These are phyloP conservation scores for Malacoctenus gilli DNA, from an alignment of 2,797 vertebrate genomes.

Conservation along the genomic window DNA sequence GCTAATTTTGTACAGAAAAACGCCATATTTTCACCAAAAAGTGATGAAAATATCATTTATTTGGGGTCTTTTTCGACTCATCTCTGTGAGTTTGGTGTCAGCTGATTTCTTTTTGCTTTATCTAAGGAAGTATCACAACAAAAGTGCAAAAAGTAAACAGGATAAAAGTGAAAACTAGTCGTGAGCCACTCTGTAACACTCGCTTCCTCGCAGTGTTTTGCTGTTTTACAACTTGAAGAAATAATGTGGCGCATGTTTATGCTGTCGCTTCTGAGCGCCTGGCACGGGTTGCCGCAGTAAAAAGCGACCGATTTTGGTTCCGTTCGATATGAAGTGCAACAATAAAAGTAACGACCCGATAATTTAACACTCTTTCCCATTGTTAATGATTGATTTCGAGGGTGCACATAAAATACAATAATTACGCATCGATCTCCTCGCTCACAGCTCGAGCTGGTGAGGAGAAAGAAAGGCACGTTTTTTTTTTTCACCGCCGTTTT, in stretches of 20 bases:
- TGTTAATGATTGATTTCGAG: conserved; percentile 44
- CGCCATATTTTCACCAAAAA: no score
- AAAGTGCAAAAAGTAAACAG: no score
- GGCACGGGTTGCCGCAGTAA: not conserved
- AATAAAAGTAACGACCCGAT: conserved; percentile 44
- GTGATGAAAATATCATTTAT: no score
- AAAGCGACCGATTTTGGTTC: conserved; percentile 11
- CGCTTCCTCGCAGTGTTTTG: no score
- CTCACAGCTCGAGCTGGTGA: not conserved
- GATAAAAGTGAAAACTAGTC: no score
- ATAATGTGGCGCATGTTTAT: not conserved
- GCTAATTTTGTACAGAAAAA: no score
- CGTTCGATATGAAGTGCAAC: conserved; percentile 34
- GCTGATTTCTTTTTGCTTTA: no score
- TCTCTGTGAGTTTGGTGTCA: no score
- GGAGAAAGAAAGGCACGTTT: not conserved
- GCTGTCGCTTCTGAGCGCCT: not conserved
- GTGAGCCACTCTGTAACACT: no score
- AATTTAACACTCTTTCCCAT: conserved; percentile 26
- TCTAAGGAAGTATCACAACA: no score
- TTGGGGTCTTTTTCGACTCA: no score
- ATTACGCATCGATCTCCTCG: conserved; percentile 48
- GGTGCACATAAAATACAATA: conserved; percentile 37
- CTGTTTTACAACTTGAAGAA: not conserved
- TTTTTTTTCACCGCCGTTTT: no score